phyloP scores from a whole-genome alignment of 2,888 invertebrate species.

The Rhagophthalmus giganteus region DNA sequence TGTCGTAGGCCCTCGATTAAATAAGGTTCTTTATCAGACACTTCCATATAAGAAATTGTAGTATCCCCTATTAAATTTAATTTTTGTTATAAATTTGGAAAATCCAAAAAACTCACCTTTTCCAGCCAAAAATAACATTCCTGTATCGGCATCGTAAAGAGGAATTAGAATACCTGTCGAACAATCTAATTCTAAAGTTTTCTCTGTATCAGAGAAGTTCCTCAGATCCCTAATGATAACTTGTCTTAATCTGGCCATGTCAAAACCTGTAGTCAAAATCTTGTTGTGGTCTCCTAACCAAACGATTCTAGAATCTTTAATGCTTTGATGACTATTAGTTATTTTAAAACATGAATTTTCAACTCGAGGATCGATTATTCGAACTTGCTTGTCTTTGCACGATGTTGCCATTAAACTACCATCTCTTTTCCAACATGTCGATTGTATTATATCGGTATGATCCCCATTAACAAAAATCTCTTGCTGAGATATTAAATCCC shows the following conservation, averaged over 20 bases:
- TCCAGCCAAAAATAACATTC: slow-evolving; percentile 92
- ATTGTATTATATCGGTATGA: slow-evolving; percentile 87
- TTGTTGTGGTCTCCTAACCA: slow-evolving; percentile 87
- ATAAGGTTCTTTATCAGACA: slow-evolving; percentile 85
- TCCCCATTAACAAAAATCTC: slow-evolving; percentile 71
- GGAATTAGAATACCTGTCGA: slow-evolving; percentile 92
- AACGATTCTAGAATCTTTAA: slow-evolving; percentile 87
- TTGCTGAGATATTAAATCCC: slow-evolving; percentile 83
- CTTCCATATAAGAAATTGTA: slow-evolving; percentile 87
- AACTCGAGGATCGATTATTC: slow-evolving; percentile 81
- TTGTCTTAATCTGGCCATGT: slow-evolving; percentile 82
- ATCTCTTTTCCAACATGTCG: slow-evolving; percentile 87
- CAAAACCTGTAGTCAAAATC: slow-evolving; percentile 89
- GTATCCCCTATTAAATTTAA: slow-evolving; percentile 71
- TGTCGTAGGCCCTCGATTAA: slow-evolving; percentile 86
- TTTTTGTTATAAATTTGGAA: neutral
- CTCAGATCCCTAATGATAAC: slow-evolving; percentile 86
- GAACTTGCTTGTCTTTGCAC: slow-evolving; percentile 87
- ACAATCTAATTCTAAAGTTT: slow-evolving; percentile 79
- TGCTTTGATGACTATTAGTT: slow-evolving; percentile 82
- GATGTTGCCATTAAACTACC: slow-evolving; percentile 82
- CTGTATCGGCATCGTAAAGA: slow-evolving; percentile 89
- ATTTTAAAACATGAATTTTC: slow-evolving; percentile 63
- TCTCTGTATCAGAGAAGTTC: slow-evolving; percentile 75
- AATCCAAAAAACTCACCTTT: slow-evolving; percentile 63